Conservation (phyloP, 2,888 invertebrate species). For the Trachelus tabidus region DNA sequence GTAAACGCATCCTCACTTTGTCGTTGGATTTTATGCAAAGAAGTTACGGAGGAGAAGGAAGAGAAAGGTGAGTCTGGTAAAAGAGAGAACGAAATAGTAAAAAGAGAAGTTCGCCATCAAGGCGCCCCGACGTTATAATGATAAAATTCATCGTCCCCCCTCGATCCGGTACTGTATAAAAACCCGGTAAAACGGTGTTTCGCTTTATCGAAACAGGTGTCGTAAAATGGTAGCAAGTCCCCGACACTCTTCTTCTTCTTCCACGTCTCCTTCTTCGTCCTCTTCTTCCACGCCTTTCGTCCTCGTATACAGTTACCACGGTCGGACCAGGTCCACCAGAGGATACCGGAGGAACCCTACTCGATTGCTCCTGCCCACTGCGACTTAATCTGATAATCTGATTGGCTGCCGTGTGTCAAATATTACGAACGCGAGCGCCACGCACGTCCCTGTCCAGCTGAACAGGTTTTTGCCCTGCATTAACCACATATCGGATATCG, state of each 20-base stretch:
- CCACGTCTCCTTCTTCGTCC: conserved; percentile 8
- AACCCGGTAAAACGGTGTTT: conserved; percentile 8
- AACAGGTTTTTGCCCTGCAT: background rate
- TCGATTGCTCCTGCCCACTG: too few species aligned
- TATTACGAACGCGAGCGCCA: conserved; percentile 49
- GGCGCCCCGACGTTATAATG: conserved; percentile 1
- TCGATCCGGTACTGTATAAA: conserved; percentile 1
- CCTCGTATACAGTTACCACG: conserved; percentile 4
- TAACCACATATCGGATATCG: background rate
- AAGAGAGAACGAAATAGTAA: background rate
- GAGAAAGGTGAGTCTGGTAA: too few species aligned
- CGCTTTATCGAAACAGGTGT: conserved; percentile 25
- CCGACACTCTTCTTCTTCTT: conserved; percentile 17
- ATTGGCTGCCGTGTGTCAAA: conserved; percentile 59
- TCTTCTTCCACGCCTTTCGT: conserved; percentile 14
- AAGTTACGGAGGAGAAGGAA: conserved; percentile 9
- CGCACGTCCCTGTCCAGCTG: conserved; percentile 10
- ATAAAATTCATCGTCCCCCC: background rate
- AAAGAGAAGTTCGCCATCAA: background rate
- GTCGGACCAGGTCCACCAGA: too few species aligned
- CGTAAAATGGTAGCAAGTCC: conserved; percentile 25
- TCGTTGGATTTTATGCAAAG: conserved; percentile 40
- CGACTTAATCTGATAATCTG: conserved; percentile 60
- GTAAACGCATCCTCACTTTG: conserved; percentile 46
- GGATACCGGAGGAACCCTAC: too few species aligned